A percentile compares a stretch with the other conserved stretches of the same genome.
Conservation (phyloP, 2,888 invertebrate species). For the Platynereis dumerilii region DNA sequence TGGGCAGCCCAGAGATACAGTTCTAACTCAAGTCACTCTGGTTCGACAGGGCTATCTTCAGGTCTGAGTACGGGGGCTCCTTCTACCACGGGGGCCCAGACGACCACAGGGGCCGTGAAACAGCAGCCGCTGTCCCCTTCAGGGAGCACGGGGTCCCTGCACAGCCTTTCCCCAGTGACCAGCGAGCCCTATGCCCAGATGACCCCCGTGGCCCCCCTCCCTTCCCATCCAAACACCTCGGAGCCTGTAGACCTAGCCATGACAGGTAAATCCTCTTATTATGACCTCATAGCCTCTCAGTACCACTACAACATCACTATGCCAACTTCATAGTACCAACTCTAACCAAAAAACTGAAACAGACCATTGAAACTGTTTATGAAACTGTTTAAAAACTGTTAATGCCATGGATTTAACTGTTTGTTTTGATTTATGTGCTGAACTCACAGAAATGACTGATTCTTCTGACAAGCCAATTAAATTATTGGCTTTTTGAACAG, state of each 20-base stretch:
- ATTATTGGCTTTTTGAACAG: no score
- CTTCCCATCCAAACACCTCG: not conserved
- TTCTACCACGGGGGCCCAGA: not conserved
- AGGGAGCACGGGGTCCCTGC: conserved; percentile 57
- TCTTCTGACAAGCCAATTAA: no score
- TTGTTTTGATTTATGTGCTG: no score
- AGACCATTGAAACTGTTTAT: no score
- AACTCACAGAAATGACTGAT: no score
- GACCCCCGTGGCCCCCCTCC: not conserved
- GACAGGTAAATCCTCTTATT: conserved; percentile 19
- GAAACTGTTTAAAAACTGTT: no score
- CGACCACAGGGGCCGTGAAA: conserved; percentile 37
- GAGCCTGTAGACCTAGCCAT: conserved; percentile 23
- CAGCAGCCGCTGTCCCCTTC: conserved; percentile 55
- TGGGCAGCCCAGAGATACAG: not conserved
- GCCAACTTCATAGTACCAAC: no score
- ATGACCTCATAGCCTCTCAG: no score
- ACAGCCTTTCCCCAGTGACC: conserved; percentile 52
- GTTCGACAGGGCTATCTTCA: not conserved
- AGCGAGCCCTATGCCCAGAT: conserved; percentile 7
- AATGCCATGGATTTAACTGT: no score
- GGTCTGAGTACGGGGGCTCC: not conserved
- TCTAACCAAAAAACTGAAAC: no score
- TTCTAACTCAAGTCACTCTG: not conserved
- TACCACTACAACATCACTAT: no score